Base-by-base conservation (phyloP, 2,113 vertebrate genomes). In the Elephantulus edwardii region DNA sequence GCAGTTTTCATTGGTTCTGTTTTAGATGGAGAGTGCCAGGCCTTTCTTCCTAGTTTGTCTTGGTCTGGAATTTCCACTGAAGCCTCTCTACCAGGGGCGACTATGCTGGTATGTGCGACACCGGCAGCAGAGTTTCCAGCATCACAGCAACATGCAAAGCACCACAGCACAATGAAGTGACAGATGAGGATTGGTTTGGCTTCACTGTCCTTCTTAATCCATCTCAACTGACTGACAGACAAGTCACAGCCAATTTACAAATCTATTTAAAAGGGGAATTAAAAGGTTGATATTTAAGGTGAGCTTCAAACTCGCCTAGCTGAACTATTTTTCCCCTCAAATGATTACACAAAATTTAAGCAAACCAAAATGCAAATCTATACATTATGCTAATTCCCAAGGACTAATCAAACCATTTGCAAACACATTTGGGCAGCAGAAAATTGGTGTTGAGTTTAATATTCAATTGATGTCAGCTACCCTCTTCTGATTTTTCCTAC, bases 281-380 rank as follows among this genome's bases (percentile, higher is more conserved):
- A n/a, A n/a, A n/a, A 14, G 13, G 13, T 81, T 81, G 71, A 56
- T 52, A 85, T 42, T 87, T 86, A 17, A 86, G 20, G 28, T 19
- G 87, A 72, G 54, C 60, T 35, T 78, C 54, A 75, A 79, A 79
- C 81, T 33, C 33, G 38, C 42, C 16, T 42, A 77, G 56, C 85
- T 91, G 56, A 70, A 70, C 84, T 54, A 81, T 76, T 44, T 9
- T 8, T 0, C 48, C 17, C 24, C 16, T 8, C 50, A 74, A 28
- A 12, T 66, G 56, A 84, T 83, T 76, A 93, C 71, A 46, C 85
- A 92, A 88, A 52, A 93, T 83, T 94, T 81, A 91, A 90, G 86
- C 75, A 58, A 88, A 91, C 78, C 88, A 92, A 86, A 66, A 85
- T n/a, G 90, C 83, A 82, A 78, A 94, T 84, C 82, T 92, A 71